phyloP scores from a whole-genome alignment of 2,113 vertebrate species.

The Chaetops frenatus region DNA sequence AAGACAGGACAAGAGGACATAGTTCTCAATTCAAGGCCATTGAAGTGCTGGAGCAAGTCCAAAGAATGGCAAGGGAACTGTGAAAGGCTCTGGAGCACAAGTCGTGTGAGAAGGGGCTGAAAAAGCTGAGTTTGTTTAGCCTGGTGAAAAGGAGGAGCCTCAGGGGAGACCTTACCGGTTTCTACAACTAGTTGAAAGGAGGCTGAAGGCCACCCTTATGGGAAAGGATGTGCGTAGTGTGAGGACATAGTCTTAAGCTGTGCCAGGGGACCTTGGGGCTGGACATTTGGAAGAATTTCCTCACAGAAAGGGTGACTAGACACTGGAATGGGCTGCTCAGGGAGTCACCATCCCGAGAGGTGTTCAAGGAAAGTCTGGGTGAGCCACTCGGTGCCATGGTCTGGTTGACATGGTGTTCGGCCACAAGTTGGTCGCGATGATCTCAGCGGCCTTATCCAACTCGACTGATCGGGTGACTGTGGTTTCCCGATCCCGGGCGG shows the following conservation, averaged over 20 bases:
- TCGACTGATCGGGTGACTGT: rapidly evolving
- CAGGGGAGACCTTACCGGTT: rapidly evolving
- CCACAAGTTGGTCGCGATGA: rapidly evolving
- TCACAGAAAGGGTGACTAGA: neutral
- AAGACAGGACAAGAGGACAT: neutral
- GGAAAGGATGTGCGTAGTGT: neutral
- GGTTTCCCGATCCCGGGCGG: rapidly evolving
- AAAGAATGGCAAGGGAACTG: rapidly evolving
- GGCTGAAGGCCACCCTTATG: no score
- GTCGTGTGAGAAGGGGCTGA: neutral
- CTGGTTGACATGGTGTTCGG: rapidly evolving
- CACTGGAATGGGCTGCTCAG: no score
- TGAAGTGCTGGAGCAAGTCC: neutral
- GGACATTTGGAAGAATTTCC: neutral
- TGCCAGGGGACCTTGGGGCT: neutral
- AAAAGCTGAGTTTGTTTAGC: neutral
- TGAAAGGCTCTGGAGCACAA: neutral
- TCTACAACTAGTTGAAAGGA: neutral
- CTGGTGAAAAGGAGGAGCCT: neutral
- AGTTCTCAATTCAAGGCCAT: neutral
- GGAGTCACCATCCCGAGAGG: no score
- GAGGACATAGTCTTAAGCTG: neutral
- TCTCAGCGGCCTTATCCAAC: no score
- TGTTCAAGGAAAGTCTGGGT: neutral
- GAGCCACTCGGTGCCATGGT: neutral